Evolutionary conservation across 2,113 vertebrate genomes (phyloP).

Genomic region (Stegastes partitus): DNA sequence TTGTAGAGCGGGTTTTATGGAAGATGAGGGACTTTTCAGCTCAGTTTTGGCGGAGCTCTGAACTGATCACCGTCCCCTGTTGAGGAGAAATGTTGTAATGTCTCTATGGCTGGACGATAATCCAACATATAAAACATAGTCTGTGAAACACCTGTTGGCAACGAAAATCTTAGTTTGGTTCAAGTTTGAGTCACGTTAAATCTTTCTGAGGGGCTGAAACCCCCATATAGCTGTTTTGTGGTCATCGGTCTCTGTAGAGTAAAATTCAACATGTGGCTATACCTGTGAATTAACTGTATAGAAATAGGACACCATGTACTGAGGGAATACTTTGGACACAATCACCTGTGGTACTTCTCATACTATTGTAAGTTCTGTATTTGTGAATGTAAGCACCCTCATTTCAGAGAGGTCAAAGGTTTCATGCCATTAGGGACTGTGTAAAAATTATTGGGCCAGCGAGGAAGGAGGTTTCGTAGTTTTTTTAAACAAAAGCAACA

Average conservation of each 20-base stretch:
- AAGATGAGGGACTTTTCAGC: constrained; percentile 31
- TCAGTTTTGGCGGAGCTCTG: constrained; percentile 19
- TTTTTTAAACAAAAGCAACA: too few relatives aligned
- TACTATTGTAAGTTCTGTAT: constrained; percentile 46
- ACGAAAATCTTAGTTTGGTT: constrained; percentile 23
- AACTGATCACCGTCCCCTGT: background rate
- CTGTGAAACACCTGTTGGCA: constrained; percentile 21
- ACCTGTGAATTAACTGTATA: constrained; percentile 51
- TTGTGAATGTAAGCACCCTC: constrained; percentile 48
- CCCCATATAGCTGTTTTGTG: constrained; percentile 50
- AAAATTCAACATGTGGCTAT: constrained; percentile 34
- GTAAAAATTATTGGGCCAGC: background rate
- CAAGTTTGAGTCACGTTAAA: constrained; percentile 26
- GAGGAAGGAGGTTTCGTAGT: background rate
- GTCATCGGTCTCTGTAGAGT: constrained; percentile 52
- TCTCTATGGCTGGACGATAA: constrained; percentile 21
- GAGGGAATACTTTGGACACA: constrained; percentile 10
- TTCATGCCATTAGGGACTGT: constrained; percentile 4
- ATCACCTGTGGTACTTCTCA: constrained; percentile 37
- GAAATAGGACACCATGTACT: constrained; percentile 29
- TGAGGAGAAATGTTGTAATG: constrained; percentile 27
- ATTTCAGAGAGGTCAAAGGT: constrained; percentile 6
- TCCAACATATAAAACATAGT: constrained; percentile 33
- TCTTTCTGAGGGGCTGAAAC: constrained; percentile 37
- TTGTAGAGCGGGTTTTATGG: constrained; percentile 28